Evolutionary conservation across 2,888 invertebrate species (phyloP).

Genomic region (Pocota personata): DNA sequence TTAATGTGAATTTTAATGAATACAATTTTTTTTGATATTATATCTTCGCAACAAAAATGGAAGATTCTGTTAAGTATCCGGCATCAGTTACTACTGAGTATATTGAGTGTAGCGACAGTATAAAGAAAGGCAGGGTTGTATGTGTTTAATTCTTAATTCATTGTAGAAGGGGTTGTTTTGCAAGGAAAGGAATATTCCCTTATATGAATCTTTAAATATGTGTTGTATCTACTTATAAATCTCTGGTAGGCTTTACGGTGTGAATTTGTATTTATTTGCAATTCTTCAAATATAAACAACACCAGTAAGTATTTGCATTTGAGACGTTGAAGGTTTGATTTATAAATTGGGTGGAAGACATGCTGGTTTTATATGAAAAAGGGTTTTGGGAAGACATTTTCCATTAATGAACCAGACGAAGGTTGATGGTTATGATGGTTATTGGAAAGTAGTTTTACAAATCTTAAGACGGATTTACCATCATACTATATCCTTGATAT

Average conservation of each 20-base stretch:
- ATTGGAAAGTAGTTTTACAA: neutral
- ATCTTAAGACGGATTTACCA: neutral
- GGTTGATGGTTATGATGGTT: neutral
- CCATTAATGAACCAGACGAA: neutral
- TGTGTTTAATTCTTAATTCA: neutral
- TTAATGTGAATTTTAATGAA: constrained; percentile 32
- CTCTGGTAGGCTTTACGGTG: neutral
- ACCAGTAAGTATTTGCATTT: neutral
- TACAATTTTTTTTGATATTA: constrained; percentile 19
- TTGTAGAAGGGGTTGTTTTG: neutral
- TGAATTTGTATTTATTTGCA: neutral
- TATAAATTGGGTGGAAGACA: neutral
- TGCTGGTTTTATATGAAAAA: neutral
- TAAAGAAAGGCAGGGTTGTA: neutral
- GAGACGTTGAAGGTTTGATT: neutral
- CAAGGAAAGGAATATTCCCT: neutral
- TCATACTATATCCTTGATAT: neutral
- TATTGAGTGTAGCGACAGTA: neutral
- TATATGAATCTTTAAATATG: constrained; percentile 13
- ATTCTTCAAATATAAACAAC: neutral
- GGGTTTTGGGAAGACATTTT: neutral
- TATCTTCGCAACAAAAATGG: neutral
- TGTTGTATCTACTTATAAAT: constrained; percentile 1
- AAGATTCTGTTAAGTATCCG: constrained; percentile 10
- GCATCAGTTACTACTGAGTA: neutral